Percentiles rank a stretch among this genome's conserved stretches.
These are phyloP conservation scores for Callionymus lyra DNA, from an alignment of 2,113 vertebrate species.

Conservation along the genomic window DNA sequence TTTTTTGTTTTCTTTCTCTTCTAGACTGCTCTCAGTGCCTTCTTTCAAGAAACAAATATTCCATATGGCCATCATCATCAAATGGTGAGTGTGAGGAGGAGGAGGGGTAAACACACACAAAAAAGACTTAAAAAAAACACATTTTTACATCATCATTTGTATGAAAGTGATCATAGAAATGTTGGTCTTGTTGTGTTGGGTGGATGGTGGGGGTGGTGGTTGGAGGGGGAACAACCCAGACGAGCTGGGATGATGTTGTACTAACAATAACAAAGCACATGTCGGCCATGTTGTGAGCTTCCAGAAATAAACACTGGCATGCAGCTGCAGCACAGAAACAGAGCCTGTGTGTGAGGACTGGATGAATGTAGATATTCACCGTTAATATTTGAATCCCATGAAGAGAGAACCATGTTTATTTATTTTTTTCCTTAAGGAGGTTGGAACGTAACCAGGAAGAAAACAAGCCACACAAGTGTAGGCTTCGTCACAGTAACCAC, in stretches of 20 bases:
- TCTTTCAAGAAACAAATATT: conserved; percentile 97
- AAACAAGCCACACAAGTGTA: no score
- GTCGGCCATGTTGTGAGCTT: conserved; percentile 76
- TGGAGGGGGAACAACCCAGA: conserved; percentile 20
- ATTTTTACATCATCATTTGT: not conserved
- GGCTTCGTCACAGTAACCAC: no score
- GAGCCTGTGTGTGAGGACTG: not conserved
- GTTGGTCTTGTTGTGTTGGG: conserved; percentile 6
- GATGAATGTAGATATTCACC: no score
- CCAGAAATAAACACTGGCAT: conserved; percentile 67
- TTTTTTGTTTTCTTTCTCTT: conserved; percentile 17
- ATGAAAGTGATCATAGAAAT: not conserved
- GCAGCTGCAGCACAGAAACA: conserved; percentile 29
- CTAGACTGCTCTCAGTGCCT: conserved; percentile 94
- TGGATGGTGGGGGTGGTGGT: conserved; percentile 3
- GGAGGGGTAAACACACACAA: conserved; percentile 1
- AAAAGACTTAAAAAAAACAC: not conserved
- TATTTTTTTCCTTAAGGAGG: no score
- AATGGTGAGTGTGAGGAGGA: conserved; percentile 82
- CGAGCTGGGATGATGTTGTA: conserved; percentile 41
- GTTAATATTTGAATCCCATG: no score
- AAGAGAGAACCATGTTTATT: no score
- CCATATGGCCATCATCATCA: conserved; percentile 95
- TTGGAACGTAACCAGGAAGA: no score
- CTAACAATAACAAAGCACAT: conserved; percentile 73